Conservation (phyloP, 2,113 vertebrate genomes). For the Fulica atra region DNA sequence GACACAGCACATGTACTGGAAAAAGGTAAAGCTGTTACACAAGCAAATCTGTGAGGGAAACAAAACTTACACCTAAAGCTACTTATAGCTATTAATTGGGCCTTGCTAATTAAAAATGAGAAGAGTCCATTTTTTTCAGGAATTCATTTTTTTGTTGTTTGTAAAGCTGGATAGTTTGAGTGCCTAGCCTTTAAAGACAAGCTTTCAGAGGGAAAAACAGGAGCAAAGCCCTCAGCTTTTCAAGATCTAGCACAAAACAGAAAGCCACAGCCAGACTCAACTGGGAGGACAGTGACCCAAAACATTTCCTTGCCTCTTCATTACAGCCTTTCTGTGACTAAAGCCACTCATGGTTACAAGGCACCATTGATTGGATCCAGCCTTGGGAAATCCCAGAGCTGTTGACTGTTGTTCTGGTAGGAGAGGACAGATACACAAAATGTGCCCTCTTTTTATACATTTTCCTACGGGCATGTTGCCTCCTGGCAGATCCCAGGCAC, state of each 20-base stretch:
- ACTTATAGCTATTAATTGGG: not conserved
- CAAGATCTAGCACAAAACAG: not conserved
- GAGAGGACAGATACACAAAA: not conserved
- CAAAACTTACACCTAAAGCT: not conserved
- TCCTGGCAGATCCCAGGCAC: not conserved
- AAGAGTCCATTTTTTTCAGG: not conserved
- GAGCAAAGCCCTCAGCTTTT: not conserved
- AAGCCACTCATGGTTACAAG: not conserved
- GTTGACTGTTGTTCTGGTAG: not conserved
- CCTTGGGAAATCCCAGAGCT: not conserved
- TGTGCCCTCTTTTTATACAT: not conserved
- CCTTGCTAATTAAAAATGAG: not conserved
- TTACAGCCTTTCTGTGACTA: not conserved
- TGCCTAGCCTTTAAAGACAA: not conserved
- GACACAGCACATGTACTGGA: not conserved
- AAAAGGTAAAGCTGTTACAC: not conserved
- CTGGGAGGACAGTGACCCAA: not conserved
- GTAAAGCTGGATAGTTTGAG: not conserved
- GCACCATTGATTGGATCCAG: not conserved
- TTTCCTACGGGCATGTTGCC: not conserved
- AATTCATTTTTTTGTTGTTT: not conserved
- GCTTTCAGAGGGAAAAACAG: not conserved
- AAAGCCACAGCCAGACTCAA: not conserved
- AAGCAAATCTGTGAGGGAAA: not conserved
- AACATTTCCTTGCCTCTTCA: not conserved